phyloP scores from a whole-genome alignment of 2,113 vertebrate genomes.

The Tragelaphus imberbis region DNA sequence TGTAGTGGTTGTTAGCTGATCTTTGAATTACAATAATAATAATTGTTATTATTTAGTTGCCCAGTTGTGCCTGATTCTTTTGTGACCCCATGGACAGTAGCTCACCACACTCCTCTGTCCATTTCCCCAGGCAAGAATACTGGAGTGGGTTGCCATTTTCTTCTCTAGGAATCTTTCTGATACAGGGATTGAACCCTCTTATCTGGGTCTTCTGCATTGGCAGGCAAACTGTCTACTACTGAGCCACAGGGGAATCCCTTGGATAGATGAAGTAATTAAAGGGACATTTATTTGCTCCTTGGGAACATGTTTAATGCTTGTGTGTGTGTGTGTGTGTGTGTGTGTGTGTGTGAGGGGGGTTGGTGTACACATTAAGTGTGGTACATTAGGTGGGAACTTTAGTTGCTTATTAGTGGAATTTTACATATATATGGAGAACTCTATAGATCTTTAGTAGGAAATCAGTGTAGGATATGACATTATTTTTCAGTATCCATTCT shows the following conservation, averaged over 20 bases:
- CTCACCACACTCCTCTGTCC: neutral
- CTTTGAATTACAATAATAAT: neutral
- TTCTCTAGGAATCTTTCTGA: neutral
- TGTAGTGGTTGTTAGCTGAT: too few relatives aligned
- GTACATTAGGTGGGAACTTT: neutral
- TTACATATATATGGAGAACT: rapidly evolving
- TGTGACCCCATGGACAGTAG: neutral
- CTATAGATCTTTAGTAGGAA: neutral
- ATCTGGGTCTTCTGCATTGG: neutral
- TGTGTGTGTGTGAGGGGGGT: neutral
- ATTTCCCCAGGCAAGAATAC: neutral
- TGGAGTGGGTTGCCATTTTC: neutral
- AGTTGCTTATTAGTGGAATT: neutral
- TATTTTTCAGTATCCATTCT: neutral
- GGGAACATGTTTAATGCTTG: neutral
- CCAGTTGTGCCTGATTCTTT: neutral
- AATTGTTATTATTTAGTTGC: neutral
- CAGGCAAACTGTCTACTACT: neutral
- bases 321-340: neutral
- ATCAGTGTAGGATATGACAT: rapidly evolving
- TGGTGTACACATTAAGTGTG: neutral
- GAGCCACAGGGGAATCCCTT: neutral
- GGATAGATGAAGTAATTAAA: neutral
- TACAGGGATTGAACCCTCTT: neutral
- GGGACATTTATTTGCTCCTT: neutral